Percentiles rank a stretch among this genome's conserved stretches.
phyloP scores from a whole-genome alignment of 2,888 invertebrate species.

The Drosophila leonis region DNA sequence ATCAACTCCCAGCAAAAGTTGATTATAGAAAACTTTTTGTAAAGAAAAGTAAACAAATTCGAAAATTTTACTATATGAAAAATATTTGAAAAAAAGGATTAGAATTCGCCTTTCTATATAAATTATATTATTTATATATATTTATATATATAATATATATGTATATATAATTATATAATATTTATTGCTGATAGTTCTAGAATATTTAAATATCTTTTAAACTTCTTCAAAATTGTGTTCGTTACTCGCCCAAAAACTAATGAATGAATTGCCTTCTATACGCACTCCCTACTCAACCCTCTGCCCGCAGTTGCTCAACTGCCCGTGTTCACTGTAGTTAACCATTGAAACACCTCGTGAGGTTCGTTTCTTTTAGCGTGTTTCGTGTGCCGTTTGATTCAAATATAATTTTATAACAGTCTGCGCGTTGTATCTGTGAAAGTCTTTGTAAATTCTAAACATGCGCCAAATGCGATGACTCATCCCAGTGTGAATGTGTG shows the following conservation, averaged over 20 bases:
- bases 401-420: constrained; percentile 64
- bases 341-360: constrained; percentile 46
- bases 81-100: background rate
- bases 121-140: background rate
- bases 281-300: background rate
- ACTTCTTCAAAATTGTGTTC: background rate
- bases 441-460: constrained; percentile 71
- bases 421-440: constrained; percentile 39
- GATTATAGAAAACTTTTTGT: background rate
- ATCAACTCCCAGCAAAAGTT: background rate
- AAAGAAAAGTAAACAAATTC: background rate
- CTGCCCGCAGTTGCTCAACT: background rate
- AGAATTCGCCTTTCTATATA: no score
- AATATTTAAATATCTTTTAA: background rate
- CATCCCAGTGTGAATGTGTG: constrained; percentile 41
- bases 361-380: constrained; percentile 7
- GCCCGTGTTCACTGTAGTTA: constrained; percentile 29
- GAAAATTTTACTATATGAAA: background rate
- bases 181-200: no score
- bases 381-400: constrained; percentile 43
- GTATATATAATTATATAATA: background rate
- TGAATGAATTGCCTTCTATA: background rate
- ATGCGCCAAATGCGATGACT: constrained; percentile 76
- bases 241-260: background rate
- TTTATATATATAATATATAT: background rate